These are phyloP conservation scores for Chloropsis cyanopogon DNA, from an alignment of 2,113 vertebrate species.

Conservation along the genomic window DNA sequence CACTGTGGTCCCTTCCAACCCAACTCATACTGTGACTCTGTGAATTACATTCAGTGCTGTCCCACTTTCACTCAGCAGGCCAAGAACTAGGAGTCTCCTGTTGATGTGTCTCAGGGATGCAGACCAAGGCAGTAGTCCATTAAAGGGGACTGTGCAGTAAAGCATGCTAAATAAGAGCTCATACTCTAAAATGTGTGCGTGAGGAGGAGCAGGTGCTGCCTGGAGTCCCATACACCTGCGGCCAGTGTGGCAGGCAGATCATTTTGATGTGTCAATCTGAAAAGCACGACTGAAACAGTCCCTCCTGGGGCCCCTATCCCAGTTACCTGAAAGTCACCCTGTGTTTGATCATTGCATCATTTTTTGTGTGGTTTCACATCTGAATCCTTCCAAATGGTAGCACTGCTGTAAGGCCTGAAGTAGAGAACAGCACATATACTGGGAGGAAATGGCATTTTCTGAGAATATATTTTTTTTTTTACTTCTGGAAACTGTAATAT, in stretches of 20 bases:
- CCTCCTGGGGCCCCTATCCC: background rate
- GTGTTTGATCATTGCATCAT: background rate
- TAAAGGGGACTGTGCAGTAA: background rate
- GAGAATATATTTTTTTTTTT: background rate
- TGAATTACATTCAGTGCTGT: background rate
- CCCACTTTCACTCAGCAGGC: rapidly evolving
- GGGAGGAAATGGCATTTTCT: background rate
- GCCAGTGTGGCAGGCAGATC: rapidly evolving
- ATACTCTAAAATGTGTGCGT: background rate
- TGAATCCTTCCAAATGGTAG: background rate
- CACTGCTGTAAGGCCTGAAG: background rate
- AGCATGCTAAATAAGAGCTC: background rate
- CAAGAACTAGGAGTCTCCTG: background rate
- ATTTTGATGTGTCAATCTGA: background rate
- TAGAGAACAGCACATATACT: background rate
- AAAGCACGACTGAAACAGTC: background rate
- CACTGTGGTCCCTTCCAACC: background rate
- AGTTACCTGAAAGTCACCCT: background rate
- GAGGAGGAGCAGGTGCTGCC: background rate
- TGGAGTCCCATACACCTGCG: rapidly evolving
- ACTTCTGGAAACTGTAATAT: background rate
- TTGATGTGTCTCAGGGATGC: background rate
- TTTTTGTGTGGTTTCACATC: background rate
- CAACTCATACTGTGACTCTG: background rate
- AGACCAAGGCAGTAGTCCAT: rapidly evolving